phyloP scores from a whole-genome alignment of 2,797 vertebrate species.

The Neomorphus geoffroyi region DNA sequence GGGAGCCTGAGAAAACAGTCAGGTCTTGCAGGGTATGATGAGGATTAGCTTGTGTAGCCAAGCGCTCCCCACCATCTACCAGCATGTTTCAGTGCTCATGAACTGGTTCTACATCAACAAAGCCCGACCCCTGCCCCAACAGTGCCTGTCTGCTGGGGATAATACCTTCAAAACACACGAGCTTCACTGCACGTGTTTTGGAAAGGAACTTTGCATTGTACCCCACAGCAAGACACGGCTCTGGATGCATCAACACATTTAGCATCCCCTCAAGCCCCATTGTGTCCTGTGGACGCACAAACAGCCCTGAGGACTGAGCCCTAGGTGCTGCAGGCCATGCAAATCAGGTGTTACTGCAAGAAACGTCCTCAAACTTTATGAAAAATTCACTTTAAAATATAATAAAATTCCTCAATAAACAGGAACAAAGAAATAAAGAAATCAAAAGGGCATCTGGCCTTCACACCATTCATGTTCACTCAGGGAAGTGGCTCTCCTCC shows the following conservation, averaged over 20 bases:
- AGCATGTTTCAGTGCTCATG: rapidly evolving
- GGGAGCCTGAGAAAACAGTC: background rate
- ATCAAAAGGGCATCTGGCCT: background rate
- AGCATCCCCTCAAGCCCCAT: background rate
- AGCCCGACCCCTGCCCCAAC: background rate
- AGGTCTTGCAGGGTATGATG: background rate
- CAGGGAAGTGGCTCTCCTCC: background rate
- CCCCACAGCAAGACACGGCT: rapidly evolving
- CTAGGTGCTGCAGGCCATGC: background rate
- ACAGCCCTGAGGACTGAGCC: background rate
- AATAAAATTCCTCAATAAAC: background rate
- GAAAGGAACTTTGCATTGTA: background rate
- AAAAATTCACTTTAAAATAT: rapidly evolving
- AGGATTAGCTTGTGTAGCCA: background rate
- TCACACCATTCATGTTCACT: rapidly evolving
- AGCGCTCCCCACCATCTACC: background rate
- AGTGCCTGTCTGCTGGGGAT: background rate
- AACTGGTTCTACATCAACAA: background rate
- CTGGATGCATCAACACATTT: background rate
- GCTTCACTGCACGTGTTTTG: background rate
- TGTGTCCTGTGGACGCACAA: rapidly evolving
- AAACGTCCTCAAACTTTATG: background rate
- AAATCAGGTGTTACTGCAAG: background rate
- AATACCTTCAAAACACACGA: background rate
- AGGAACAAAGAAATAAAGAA: background rate